Evolutionary conservation across 2,888 invertebrate genomes (phyloP), one percentile per base, ranked within the genome.

Genomic region (Creontiades dilutus): DNA sequence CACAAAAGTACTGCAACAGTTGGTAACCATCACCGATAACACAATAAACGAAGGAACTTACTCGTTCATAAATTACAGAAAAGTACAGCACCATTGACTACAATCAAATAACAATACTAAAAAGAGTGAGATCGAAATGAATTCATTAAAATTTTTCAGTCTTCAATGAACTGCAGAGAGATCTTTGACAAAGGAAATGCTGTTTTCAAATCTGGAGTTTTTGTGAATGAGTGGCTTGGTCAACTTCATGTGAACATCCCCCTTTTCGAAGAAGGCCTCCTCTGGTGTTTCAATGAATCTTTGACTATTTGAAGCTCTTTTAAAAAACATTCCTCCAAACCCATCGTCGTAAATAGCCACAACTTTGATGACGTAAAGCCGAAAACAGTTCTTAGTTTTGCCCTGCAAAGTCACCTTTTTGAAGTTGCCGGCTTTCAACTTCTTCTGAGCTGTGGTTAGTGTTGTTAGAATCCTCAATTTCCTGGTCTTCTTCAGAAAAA

Each of bases 361-460:
- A 2, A 90, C 48, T 68, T 90, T 89, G 0, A 75, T 80, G 14
- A 90, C 86, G 37, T 89, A 90, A 14, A 76, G 87, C 2, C 90
- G 68, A 47, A 57, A 90, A 28, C 47, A 55, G 27, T 19, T 68
- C 52, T 88, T 89, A 19, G 75, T 81, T 89, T 90, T 89, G 27
- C 90, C 90, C 82, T 19, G 89, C 89, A 80, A 37, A 76, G 68
- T 87, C 76, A 46, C 37, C 47, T 37, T 37, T 12, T 37, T 12
- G 23, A 19, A 80, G 80, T 80, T 13, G 9, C n/a, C 48, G 48
- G n/a, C n/a, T n/a, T n/a, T n/a, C n/a, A n/a, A n/a, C n/a, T n/a
- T n/a, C n/a, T 19, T 61, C 3, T 61, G 12, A 9, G 12, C 23
- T 9, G 23, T 61, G 16, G 9, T 16, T n/a, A 23, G 23, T 16